Percentiles rank a stretch among this genome's conserved stretches.
phyloP scores from a whole-genome alignment of 2,888 invertebrate species.

The Drepanosiphum platanoidis region DNA sequence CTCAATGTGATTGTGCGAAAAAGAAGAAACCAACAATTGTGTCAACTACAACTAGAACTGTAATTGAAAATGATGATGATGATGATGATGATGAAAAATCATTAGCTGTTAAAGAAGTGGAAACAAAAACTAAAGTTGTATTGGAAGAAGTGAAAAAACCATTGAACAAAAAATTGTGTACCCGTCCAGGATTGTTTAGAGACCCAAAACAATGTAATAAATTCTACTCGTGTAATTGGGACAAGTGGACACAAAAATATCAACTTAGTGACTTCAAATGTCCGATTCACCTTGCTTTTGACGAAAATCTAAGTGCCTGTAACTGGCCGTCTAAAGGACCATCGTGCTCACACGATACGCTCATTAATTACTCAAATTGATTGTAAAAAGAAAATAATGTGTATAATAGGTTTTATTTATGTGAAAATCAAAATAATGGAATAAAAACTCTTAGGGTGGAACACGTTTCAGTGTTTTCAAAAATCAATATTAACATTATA shows the following conservation, averaged over 20 bases:
- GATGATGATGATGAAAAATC: slow-evolving; percentile 44
- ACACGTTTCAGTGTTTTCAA: slow-evolving; percentile 38
- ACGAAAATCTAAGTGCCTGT: slow-evolving; percentile 79
- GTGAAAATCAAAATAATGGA: neutral
- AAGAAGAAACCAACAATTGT: slow-evolving; percentile 46
- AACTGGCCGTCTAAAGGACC: slow-evolving; percentile 86
- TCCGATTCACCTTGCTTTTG: slow-evolving; percentile 81
- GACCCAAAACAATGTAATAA: slow-evolving; percentile 84
- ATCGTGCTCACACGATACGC: slow-evolving; percentile 78
- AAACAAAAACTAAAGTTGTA: slow-evolving; percentile 27
- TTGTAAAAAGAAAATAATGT: neutral
- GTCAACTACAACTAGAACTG: slow-evolving; percentile 46
- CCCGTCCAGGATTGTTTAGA: slow-evolving; percentile 70
- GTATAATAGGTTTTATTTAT: neutral
- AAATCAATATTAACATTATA: slow-evolving; percentile 16
- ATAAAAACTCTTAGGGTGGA: neutral
- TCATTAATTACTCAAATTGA: slow-evolving; percentile 65
- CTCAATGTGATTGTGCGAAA: slow-evolving; percentile 75
- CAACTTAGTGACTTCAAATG: slow-evolving; percentile 82
- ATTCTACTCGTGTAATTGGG: slow-evolving; percentile 85
- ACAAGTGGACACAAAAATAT: slow-evolving; percentile 78
- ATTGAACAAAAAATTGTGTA: slow-evolving; percentile 66
- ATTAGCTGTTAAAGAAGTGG: slow-evolving; percentile 21
- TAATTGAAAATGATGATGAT: slow-evolving; percentile 43
- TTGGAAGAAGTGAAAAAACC: slow-evolving; percentile 46